Evolutionary conservation across 2,888 invertebrate species (phyloP).

Genomic region (Stegana nigrithorax): DNA sequence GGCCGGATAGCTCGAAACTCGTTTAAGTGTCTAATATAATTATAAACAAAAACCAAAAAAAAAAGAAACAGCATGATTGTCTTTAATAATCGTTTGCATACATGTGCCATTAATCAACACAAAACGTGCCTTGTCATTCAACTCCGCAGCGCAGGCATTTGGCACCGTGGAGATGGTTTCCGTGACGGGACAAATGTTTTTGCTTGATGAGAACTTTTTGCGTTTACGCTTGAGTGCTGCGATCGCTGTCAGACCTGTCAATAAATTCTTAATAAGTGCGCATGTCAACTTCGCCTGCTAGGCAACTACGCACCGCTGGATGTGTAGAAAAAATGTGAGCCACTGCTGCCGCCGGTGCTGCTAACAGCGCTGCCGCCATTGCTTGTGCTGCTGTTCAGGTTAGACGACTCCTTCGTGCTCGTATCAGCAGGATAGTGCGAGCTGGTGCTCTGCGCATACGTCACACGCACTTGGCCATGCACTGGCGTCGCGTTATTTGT

Average conservation of each 20-base stretch:
- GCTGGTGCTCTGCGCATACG: constrained; percentile 61
- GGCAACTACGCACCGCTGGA: constrained; percentile 51
- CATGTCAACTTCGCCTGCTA: not conserved
- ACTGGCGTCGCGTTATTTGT: constrained; percentile 74
- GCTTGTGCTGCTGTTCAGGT: constrained; percentile 27
- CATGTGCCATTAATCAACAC: not conserved
- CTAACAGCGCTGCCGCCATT: constrained; percentile 25
- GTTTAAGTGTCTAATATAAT: constrained; percentile 70
- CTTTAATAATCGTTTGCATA: too few relatives aligned
- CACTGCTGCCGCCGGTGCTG: constrained; percentile 29
- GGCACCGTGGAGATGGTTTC: constrained; percentile 64
- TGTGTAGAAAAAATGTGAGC: constrained; percentile 63
- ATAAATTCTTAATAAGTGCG: not conserved
- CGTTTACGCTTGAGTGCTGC: constrained; percentile 83
- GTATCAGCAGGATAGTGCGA: constrained; percentile 40
- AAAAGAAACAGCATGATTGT: too few relatives aligned
- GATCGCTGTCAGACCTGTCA: constrained; percentile 71
- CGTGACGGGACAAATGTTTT: constrained; percentile 74
- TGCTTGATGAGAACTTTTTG: constrained; percentile 85
- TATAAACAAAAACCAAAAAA: not conserved
- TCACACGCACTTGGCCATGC: constrained; percentile 76
- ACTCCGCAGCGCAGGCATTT: constrained; percentile 44
- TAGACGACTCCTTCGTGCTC: constrained; percentile 30
- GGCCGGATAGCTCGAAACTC: constrained; percentile 79
- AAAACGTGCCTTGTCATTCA: constrained; percentile 59